phyloP scores from a whole-genome alignment of 2,888 invertebrate genomes.

The Petrolisthes cinctipes region DNA sequence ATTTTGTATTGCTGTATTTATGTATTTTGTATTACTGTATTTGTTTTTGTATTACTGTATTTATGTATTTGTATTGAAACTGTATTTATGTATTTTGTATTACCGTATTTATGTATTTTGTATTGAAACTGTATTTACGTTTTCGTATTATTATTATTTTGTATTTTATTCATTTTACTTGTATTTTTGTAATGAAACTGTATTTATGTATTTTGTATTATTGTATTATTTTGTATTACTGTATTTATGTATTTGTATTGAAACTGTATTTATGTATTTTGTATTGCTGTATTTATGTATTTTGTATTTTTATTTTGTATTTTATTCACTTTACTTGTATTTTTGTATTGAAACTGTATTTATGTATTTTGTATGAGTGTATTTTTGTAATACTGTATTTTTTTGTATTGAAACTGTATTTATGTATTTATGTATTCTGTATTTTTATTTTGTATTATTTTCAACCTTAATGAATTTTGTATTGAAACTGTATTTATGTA shows the following conservation, averaged over 20 bases:
- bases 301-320: neutral
- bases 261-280: too few species aligned
- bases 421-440: neutral
- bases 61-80: neutral
- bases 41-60: neutral
- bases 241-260: neutral
- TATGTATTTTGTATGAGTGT: neutral
- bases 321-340: neutral
- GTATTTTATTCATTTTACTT: neutral
- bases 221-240: too few species aligned
- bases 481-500: neutral
- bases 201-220: neutral
- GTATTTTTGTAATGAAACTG: too few species aligned
- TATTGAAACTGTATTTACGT: too few species aligned
- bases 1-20: too few species aligned
- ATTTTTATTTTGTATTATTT: too few species aligned
- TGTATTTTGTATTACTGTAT: neutral
- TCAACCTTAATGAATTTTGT: neutral
- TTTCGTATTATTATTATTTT: too few species aligned
- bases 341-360: neutral
- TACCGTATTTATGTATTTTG: too few species aligned
- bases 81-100: neutral
- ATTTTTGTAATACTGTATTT: neutral
- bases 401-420: neutral
- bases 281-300: too few species aligned